Conservation (phyloP, 1,140 invertebrate genomes). For the Temnothorax longispinosus region DNA sequence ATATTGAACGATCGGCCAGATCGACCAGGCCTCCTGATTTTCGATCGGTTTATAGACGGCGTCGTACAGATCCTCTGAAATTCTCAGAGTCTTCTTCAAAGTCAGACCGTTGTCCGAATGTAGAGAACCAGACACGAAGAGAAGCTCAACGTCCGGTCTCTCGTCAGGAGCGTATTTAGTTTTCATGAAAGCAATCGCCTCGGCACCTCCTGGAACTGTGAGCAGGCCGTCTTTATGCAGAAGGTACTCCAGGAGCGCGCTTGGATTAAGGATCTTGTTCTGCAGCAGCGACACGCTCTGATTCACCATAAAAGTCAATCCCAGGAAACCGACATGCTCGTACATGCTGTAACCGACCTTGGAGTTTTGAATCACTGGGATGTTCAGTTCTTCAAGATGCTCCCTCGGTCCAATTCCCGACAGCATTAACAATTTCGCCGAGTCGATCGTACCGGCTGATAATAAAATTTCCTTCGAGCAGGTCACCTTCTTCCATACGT, state of each 20-base stretch:
- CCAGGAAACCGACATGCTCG: slow-evolving; percentile 91
- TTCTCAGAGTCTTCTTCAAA: slow-evolving; percentile 86
- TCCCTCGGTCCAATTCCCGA: slow-evolving; percentile 91
- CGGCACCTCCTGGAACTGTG: slow-evolving; percentile 85
- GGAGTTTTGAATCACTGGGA: slow-evolving; percentile 89
- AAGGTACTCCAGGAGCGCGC: slow-evolving; percentile 81
- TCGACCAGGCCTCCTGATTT: slow-evolving; percentile 88
- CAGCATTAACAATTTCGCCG: slow-evolving; percentile 90
- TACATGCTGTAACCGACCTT: slow-evolving; percentile 90
- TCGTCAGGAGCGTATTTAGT: slow-evolving; percentile 85
- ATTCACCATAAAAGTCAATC: slow-evolving; percentile 87
- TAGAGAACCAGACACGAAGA: slow-evolving; percentile 85
- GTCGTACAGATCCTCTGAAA: slow-evolving; percentile 87
- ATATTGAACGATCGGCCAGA: slow-evolving; percentile 90
- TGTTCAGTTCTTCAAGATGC: slow-evolving; percentile 89
- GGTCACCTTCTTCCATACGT: slow-evolving; percentile 82
- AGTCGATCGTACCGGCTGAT: slow-evolving; percentile 89
- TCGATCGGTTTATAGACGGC: slow-evolving; percentile 87
- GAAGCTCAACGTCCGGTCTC: slow-evolving; percentile 87
- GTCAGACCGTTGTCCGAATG: slow-evolving; percentile 89
- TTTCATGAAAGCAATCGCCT: slow-evolving; percentile 85
- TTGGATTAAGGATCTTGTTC: slow-evolving; percentile 64
- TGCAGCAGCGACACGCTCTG: slow-evolving; percentile 77
- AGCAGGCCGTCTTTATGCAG: slow-evolving; percentile 84
- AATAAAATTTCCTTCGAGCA: slow-evolving; percentile 89